Percentiles rank a stretch among this genome's conserved stretches.
Evolutionary conservation across 2,888 invertebrate species (phyloP).

Genomic region (Alloscopus bannaensis): DNA sequence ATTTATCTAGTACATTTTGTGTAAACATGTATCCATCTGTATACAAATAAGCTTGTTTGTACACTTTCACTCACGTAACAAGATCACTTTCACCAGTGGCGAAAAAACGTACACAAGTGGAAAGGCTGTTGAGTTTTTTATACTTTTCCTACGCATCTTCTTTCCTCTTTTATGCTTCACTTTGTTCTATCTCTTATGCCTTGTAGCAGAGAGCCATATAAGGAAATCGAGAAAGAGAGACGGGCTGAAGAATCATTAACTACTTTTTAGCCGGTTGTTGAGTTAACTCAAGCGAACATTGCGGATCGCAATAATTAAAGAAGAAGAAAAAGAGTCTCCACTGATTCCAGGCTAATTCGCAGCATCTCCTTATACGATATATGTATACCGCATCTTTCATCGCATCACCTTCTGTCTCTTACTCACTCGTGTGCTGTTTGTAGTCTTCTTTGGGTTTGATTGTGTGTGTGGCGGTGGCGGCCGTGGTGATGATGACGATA

Average conservation of each 20-base stretch:
- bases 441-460: constrained; percentile 13
- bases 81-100: constrained; percentile 23
- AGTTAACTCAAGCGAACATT: constrained; percentile 70
- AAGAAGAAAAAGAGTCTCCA: constrained; percentile 70
- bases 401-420: constrained; percentile 49
- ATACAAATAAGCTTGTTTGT: too few relatives aligned
- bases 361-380: constrained; percentile 19
- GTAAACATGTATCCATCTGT: too few relatives aligned
- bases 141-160: neutral
- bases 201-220: too few relatives aligned
- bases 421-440: constrained; percentile 18
- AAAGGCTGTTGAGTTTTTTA: constrained; percentile 13
- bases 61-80: too few relatives aligned
- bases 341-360: constrained; percentile 71
- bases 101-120: constrained; percentile 24
- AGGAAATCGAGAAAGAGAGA: neutral
- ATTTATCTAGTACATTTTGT: too few relatives aligned
- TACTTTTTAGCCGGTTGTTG: constrained; percentile 72
- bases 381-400: constrained; percentile 4
- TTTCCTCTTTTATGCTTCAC: constrained; percentile 8
- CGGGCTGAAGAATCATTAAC: constrained; percentile 70
- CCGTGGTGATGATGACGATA: too few relatives aligned
- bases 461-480: too few relatives aligned
- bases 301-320: constrained; percentile 72
- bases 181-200: constrained; percentile 1